Evolutionary conservation across 2,888 invertebrate species (phyloP), one percentile per base, ranked within the genome.

Genomic region (Nasonovia ribisnigri): DNA sequence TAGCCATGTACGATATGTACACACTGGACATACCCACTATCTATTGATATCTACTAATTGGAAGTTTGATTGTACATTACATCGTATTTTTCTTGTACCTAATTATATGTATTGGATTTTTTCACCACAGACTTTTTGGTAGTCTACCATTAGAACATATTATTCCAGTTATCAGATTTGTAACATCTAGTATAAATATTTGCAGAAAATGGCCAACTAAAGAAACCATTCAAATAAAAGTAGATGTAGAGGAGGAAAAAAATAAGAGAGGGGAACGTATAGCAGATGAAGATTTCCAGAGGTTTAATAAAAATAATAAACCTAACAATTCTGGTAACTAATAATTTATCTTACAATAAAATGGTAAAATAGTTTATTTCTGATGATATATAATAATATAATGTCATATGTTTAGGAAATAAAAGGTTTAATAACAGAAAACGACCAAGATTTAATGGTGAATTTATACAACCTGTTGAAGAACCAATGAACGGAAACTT

Each of bases 401-500:
- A 51, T 88, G 16, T 77, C 57, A 26, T 92, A 20, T 3, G 2
- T 88, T 8, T 11, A 93, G 93, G 93, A 46, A 84, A 84, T 42
- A 90, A 86, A 90, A 60, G 86, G 13, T 67, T 90, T 90, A 90
- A 93, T 67, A 90, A 93, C 24, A 93, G 86, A 67, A 93, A 90
- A 67, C 46, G 93, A 86, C 29, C 67, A 20, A 87, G 46, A 16
- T 48, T n/a, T 90, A 90, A 93, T 84, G 48, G 42, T 90, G 90
- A 84, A n/a, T 90, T 60, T 43, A 60, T n/a, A 29, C 86, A 90
- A 90, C 67, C 57, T 67, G 13, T n/a, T 42, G 93, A 93, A 90
- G 93, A 93, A 60, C 90, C 93, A 42, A 93, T 93, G 90, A 93
- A 93, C n/a, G 93, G 93, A 90, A 93, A 93, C 26, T 90, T 93